Base-by-base conservation (phyloP, 2,888 invertebrate genomes). In the Xestobium rufovillosum region DNA sequence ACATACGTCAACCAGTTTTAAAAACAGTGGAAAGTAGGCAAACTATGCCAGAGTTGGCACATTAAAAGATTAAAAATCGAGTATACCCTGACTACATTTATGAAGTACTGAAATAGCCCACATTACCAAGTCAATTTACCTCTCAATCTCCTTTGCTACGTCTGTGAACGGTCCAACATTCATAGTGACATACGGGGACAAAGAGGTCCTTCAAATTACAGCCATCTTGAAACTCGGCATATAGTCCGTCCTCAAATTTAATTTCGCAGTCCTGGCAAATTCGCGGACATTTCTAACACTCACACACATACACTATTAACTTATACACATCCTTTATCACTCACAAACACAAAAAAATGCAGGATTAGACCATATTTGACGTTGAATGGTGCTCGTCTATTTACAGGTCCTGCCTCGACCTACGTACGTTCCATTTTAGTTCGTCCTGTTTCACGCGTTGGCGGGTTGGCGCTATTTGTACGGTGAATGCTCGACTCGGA, bases 161-260 rank as follows among this genome's bases (percentile, higher is more conserved):
- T 71, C 70, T 67, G 66, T 68, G 72, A 75, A 70, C 66, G 72
- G 73, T 71, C 69, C 73, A 71, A 75, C 71, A 76, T 72, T 73
- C 78, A 78, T 78, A 72, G 72, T 78, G 77, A 70, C 71, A 74
- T 69, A 72, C 71, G 72, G n/a, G 66, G 71, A 75, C 75, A 75
- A 75, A 75, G 75, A 73, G 69, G 71, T 72, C 73, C 72, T 72
- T 76, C 75, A 78, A 75, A 73, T 73, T 71, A 73, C 78, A 76
- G 78, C 78, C 78, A 79, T 79, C 75, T 78, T 78, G 78, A 56
- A 55, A 48, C 46, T 38, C 43, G 39, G 40, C 43, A 13, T 49
- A 47, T 45, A 53, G 54, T 50, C 53, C 56, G 57, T 57, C 53
- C 55, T 55, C 54, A 44, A 47, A 45, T 47, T 39, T 38, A 45